Evolutionary conservation across 2,797 vertebrate species (phyloP), one percentile per base, ranked within the genome.

Genomic region (Streptopelia turtur): DNA sequence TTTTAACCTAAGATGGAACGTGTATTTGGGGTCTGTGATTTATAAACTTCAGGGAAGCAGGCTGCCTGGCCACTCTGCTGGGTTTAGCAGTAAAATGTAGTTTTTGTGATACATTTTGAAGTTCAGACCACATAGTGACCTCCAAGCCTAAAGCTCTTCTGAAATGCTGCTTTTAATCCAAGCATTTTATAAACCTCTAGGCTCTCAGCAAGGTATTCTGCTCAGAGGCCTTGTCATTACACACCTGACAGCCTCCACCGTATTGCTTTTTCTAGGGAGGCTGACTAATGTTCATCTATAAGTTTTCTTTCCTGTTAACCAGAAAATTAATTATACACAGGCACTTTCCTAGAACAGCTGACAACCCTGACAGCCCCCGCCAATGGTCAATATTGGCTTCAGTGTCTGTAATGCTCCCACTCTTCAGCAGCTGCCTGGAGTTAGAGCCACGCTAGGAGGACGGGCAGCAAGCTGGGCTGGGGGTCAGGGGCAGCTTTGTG

Each of bases 11-110:
- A 23, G 16, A 2, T 2, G 13, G 21, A 25, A 27, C 22, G 2
- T 33, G 10, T 33, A 23, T 8, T 14, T 68, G 60, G 55, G 27
- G 27, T 39, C 57, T 63, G 59, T 14, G 25, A 11, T 22, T 18
- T 10, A 7, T 1, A 24, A 49, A 35, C 28, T 10, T 5, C 0
- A 20, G n/a, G 23, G 43, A 49, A 27, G 43, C 6, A 11, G 39
- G 37, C 37, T 68, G 45, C 45, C 37, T 35, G 14, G 30, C 16
- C 22, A 7, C 37, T 49, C 60, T 45, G 28, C 30, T 35, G 3
- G 33, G 15, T 24, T 47, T 20, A 70, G 41, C 43, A 35, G 18
- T n/a, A 11, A 45, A 45, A 24, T 20, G 15, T 10, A 53, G 35
- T 18, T 50, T 7, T 23, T 50, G 53, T 21, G 24, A 23, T 37